phyloP scores from a whole-genome alignment of 1,140 invertebrate genomes.

The Anthonomus grandis region DNA sequence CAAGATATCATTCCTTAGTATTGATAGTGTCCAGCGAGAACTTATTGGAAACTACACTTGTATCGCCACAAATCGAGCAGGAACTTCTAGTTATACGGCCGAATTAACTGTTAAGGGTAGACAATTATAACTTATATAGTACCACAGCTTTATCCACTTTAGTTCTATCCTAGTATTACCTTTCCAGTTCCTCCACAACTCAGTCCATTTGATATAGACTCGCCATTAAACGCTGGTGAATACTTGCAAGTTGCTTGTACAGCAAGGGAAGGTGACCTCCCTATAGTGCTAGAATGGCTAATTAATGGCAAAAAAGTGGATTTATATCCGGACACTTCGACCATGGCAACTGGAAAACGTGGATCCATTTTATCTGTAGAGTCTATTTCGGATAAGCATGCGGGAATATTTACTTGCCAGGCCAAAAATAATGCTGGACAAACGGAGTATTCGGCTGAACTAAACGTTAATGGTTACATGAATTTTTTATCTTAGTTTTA shows the following conservation, averaged over 20 bases:
- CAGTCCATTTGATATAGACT: conserved; percentile 63
- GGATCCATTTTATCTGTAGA: conserved; percentile 68
- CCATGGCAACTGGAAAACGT: conserved; percentile 53
- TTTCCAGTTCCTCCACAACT: conserved; percentile 55
- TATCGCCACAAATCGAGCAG: conserved; percentile 69
- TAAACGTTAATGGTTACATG: conserved; percentile 71
- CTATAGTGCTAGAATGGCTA: conserved; percentile 67
- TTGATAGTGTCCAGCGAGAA: conserved; percentile 63
- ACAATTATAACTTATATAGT: neutral
- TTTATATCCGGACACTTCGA: conserved; percentile 45
- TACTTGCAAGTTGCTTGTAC: conserved; percentile 69
- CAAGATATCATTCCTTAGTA: conserved; percentile 69
- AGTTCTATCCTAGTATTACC: conserved; percentile 51
- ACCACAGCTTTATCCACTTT: conserved; percentile 47
- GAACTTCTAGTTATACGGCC: conserved; percentile 61
- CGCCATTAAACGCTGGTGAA: conserved; percentile 64
- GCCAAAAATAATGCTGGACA: conserved; percentile 67
- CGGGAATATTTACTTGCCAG: conserved; percentile 66
- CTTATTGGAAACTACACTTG: conserved; percentile 71
- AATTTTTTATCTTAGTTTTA: neutral
- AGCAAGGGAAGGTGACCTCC: conserved; percentile 72
- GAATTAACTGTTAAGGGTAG: conserved; percentile 68
- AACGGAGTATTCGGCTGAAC: conserved; percentile 61
- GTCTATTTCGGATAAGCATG: conserved; percentile 70
- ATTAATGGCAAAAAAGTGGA: conserved; percentile 36